phyloP scores from a whole-genome alignment of 2,113 vertebrate species.

The Alligator mississippiensis region DNA sequence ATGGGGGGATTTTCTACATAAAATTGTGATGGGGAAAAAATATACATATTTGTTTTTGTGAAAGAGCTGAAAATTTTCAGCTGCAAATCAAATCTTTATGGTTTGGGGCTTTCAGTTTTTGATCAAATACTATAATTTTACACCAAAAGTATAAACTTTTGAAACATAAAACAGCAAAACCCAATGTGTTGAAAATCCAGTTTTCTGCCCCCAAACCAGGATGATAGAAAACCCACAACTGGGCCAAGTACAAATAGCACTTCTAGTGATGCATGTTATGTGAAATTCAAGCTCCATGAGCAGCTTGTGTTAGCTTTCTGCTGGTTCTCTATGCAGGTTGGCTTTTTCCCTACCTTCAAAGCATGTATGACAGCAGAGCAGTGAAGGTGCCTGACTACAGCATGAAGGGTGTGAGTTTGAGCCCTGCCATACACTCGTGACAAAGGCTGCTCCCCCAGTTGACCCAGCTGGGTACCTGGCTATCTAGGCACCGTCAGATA shows the following conservation, averaged over 20 bases:
- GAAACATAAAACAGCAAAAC: too few species aligned
- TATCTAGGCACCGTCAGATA: too few species aligned
- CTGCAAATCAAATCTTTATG: background rate
- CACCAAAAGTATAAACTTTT: background rate
- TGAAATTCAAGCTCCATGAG: background rate
- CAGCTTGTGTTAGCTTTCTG: background rate
- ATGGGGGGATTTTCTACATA: background rate
- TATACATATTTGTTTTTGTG: background rate
- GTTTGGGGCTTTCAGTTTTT: background rate
- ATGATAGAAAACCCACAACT: background rate
- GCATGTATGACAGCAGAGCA: too few species aligned
- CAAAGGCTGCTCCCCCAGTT: too few species aligned
- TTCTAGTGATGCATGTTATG: background rate
- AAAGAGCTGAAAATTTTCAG: background rate
- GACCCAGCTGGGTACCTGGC: too few species aligned
- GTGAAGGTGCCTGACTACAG: too few species aligned
- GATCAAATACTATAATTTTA: background rate
- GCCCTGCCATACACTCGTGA: too few species aligned
- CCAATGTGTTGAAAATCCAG: background rate
- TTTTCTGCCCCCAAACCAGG: background rate
- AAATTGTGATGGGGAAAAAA: background rate
- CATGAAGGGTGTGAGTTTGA: too few species aligned
- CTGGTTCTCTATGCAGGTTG: fast-evolving
- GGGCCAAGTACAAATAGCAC: background rate
- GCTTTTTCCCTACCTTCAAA: too few species aligned